Evolutionary conservation across 2,888 invertebrate species (phyloP), one percentile per base, ranked within the genome.

Genomic region (Euplagia quadripunctaria): DNA sequence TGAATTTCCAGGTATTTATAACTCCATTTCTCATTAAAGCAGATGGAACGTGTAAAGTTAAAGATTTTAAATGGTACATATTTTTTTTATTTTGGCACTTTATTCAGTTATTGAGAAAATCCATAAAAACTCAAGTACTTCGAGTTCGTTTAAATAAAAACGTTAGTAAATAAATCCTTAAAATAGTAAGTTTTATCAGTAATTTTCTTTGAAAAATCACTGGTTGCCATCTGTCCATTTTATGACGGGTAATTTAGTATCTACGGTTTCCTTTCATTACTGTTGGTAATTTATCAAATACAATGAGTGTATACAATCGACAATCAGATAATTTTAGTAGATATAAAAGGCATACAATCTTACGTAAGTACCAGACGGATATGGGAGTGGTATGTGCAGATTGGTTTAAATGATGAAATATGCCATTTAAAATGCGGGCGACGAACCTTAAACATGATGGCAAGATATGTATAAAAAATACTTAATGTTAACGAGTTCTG

Each of bases 261-360:
- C 20, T 17, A 42, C 20, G 4, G 67, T 64, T 72, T 55, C 16
- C 46, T 61, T 72, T 78, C 52, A 74, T 70, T 70, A 70, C 42
- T 52, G 20, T 51, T 49, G 42, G 9, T 64, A 11, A 64, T n/a
- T 63, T 42, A 75, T 68, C 14, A 55, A 64, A 67, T 20, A n/a
- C 7, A 49, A 68, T 58, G 63, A 49, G 46, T 46, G 61, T 1
- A 67, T 17, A 73, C 55, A 63, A 63, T 64, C 61, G 42, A 46
- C 61, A 51, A 71, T 71, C 6, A 73, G 64, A 70, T 51, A 64
- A 17, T 16, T 31, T 14, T 6, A 17, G 51, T 64, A 31, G 12
- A 49, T 12, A 64, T 67, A 7, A 73, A 68, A 80, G 49, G 9
- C 51, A 71, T 70, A 71, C 41, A 11, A 8, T 17, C 66, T 77